A percentile compares a stretch with the other conserved stretches of the same genome.
Evolutionary conservation across 2,113 vertebrate species (phyloP).

Genomic region (Lagopus muta): DNA sequence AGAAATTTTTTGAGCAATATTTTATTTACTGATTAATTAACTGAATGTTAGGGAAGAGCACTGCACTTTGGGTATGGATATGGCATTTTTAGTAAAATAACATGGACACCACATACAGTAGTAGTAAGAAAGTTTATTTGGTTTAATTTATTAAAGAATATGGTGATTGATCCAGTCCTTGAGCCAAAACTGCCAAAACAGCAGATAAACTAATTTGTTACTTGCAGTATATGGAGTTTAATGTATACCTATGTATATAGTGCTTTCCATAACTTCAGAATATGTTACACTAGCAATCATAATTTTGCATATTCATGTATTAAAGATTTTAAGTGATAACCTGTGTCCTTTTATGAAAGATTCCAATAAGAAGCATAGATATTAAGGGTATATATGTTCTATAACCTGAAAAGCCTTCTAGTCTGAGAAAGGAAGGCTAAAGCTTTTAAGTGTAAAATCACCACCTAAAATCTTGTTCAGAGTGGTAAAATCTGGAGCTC

Average conservation of each 20-base stretch:
- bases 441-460: conserved; percentile 1
- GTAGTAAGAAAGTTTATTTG: neutral
- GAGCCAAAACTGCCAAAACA: neutral
- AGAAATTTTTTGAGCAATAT: neutral
- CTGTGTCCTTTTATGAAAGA: neutral
- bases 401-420: neutral
- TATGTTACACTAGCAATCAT: neutral
- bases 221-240: neutral
- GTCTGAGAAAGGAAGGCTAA: neutral
- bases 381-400: neutral
- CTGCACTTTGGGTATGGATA: neutral
- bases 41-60: neutral
- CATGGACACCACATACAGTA: neutral
- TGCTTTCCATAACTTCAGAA: neutral
- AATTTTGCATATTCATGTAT: fast-evolving
- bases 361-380: neutral
- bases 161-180: neutral
- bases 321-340: neutral
- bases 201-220: neutral
- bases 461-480: neutral
- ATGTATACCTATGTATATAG: neutral
- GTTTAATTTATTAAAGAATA: neutral
- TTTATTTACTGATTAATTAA: neutral
- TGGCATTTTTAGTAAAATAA: neutral
- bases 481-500: neutral